A percentile compares a stretch with the other conserved stretches of the same genome.
Conservation (phyloP, 2,888 invertebrate species). For the Hipparchia sbordonii region DNA sequence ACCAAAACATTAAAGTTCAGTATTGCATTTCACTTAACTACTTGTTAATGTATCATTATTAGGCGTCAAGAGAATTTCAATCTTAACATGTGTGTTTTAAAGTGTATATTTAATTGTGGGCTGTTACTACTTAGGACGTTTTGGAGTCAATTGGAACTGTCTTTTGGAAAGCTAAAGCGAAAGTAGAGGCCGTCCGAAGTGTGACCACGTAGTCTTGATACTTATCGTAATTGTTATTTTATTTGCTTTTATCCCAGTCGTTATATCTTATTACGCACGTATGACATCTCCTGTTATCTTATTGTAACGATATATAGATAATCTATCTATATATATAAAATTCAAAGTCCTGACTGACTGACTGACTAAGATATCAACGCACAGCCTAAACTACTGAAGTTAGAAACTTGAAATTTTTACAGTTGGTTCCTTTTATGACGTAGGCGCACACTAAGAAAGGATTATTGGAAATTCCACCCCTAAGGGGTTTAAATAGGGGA, state of each 20-base stretch:
- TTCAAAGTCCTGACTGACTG: no score
- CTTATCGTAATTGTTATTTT: conserved; percentile 48
- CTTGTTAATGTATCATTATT: conserved; percentile 24
- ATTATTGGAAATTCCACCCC: no score
- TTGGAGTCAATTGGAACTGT: conserved; percentile 44
- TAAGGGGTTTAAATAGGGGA: no score
- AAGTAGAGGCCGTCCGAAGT: conserved; percentile 63
- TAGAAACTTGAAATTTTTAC: no score
- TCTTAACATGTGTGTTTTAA: conserved; percentile 19
- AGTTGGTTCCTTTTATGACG: no score
- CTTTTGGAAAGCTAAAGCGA: conserved; percentile 80
- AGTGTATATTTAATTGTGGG: conserved; percentile 37
- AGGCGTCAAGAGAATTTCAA: conserved; percentile 20
- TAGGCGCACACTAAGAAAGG: no score
- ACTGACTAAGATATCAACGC: no score
- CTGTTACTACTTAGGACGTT: conserved; percentile 50
- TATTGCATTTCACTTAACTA: conserved; percentile 25
- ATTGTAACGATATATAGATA: neutral
- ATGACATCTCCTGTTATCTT: neutral
- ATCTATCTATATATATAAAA: no score
- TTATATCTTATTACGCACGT: conserved; percentile 19
- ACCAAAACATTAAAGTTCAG: conserved; percentile 18
- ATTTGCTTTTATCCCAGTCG: conserved; percentile 27
- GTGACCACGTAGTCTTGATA: conserved; percentile 64
- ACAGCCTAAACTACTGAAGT: no score